phyloP scores from a whole-genome alignment of 2,113 vertebrate genomes.

The Protobothrops flavoviridis region DNA sequence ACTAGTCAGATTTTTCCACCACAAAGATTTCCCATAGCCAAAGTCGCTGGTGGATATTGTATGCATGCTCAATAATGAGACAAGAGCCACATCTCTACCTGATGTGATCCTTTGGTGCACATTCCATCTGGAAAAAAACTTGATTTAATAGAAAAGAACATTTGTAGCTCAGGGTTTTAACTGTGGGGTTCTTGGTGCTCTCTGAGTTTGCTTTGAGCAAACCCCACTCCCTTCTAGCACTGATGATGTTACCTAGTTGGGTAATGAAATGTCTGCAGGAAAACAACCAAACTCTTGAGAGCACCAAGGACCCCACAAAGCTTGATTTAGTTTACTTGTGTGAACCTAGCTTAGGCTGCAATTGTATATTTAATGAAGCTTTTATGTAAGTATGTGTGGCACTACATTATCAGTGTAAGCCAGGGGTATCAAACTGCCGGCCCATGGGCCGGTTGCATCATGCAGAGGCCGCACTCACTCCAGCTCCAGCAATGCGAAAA shows the following conservation, averaged over 20 bases:
- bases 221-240: neutral
- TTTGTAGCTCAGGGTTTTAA: neutral
- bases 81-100: neutral
- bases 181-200: too few relatives aligned
- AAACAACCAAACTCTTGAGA: neutral
- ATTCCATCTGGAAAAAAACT: neutral
- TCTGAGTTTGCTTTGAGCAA: neutral
- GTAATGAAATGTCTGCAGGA: neutral
- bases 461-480: too few relatives aligned
- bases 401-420: neutral
- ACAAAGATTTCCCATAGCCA: neutral
- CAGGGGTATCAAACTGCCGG: too few relatives aligned
- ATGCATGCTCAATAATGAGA: neutral
- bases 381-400: neutral
- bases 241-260: neutral
- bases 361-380: neutral
- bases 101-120: neutral
- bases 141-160: neutral
- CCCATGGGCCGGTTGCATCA: too few relatives aligned
- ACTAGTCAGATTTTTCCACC: neutral
- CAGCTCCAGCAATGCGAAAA: too few relatives aligned
- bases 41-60: neutral
- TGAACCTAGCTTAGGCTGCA: neutral
- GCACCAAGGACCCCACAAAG: neutral
- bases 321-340: neutral